Conservation (phyloP, 1,140 invertebrate species). For the Doryteuthis pealeii region DNA sequence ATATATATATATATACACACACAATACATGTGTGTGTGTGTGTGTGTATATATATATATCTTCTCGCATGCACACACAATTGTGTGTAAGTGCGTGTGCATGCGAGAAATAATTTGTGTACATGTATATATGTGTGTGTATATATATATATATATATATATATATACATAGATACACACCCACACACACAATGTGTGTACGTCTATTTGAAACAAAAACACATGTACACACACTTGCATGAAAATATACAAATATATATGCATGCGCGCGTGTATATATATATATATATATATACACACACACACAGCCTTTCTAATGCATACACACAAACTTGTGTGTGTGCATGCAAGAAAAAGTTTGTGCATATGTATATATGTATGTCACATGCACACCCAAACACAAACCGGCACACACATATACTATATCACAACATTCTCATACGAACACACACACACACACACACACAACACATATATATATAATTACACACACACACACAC, state of each 20-base stretch:
- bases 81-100: too few species aligned
- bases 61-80: too few species aligned
- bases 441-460: background rate
- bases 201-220: too few species aligned
- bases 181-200: background rate
- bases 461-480: background rate
- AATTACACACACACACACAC: background rate
- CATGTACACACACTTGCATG: background rate
- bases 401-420: too few species aligned
- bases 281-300: background rate
- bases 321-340: background rate
- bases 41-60: too few species aligned
- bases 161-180: background rate
- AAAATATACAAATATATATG: background rate
- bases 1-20: too few species aligned
- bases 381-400: background rate
- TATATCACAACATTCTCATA: too few species aligned
- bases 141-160: conserved; percentile 4
- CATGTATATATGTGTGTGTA: background rate
- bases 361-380: background rate
- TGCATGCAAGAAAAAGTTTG: background rate
- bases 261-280: background rate
- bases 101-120: too few species aligned
- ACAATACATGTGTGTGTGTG: too few species aligned
- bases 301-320: background rate